Conservation (phyloP, 2,888 invertebrate species). For the Dioctria rufipes region DNA sequence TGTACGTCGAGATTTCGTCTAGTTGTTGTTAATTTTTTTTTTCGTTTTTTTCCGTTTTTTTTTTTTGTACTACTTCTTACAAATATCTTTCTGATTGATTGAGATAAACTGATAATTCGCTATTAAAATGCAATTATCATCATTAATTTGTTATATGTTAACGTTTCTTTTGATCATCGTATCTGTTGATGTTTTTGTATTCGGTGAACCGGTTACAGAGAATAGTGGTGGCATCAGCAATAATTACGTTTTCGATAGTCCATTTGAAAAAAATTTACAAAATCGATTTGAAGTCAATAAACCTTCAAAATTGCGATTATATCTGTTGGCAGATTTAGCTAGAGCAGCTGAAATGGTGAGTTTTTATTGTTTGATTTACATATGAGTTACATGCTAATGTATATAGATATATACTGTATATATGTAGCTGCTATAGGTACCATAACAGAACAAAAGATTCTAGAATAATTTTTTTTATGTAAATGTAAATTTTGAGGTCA, state of each 20-base stretch:
- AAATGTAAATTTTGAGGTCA: too few species aligned
- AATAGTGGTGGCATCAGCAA: slow-evolving; percentile 44
- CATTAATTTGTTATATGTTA: slow-evolving; percentile 44
- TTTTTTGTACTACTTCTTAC: not conserved
- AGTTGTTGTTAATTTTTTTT: too few species aligned
- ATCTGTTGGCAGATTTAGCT: slow-evolving; percentile 57
- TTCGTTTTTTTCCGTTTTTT: not conserved
- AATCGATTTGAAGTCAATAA: slow-evolving; percentile 55
- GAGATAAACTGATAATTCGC: slow-evolving; percentile 15
- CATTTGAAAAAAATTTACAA: slow-evolving; percentile 53
- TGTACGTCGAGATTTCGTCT: not conserved
- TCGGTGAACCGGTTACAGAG: slow-evolving; percentile 55
- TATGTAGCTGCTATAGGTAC: too few species aligned
- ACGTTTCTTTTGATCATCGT: slow-evolving; percentile 11
- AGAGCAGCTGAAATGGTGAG: slow-evolving; percentile 51
- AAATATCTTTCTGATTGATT: slow-evolving; percentile 10
- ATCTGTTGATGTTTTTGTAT: not conserved
- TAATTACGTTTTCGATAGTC: slow-evolving; percentile 54
- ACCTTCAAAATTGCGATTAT: slow-evolving; percentile 57
- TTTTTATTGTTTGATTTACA: not conserved
- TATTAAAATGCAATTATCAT: slow-evolving; percentile 48
- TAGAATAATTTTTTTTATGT: too few species aligned
- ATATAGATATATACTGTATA: not conserved
- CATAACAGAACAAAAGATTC: too few species aligned
- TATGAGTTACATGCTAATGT: not conserved